Evolutionary conservation across 1,140 invertebrate genomes (phyloP).

Genomic region (Polypedilum pembai): DNA sequence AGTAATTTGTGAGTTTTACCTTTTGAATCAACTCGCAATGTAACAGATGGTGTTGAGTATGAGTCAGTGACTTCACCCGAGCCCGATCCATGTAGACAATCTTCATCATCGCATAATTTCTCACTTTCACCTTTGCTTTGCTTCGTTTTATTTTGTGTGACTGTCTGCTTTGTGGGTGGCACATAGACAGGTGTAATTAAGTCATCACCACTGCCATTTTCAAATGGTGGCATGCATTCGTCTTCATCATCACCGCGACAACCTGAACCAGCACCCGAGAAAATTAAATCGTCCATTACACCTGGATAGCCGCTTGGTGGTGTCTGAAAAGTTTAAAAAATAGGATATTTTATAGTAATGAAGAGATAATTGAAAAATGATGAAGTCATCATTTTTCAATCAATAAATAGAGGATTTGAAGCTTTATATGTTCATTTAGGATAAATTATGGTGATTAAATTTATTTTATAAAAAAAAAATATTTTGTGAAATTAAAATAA

Average conservation of each 20-base stretch:
- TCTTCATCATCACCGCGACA: constrained; percentile 80
- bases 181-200: constrained; percentile 87
- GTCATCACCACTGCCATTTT: constrained; percentile 75
- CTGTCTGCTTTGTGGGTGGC: constrained; percentile 66
- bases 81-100: constrained; percentile 69
- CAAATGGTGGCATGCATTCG: constrained; percentile 74
- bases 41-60: constrained; percentile 49
- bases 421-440: too few relatives aligned
- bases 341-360: not conserved
- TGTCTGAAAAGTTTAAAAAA: constrained; percentile 50
- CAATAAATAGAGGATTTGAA: not conserved
- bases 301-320: constrained; percentile 71
- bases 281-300: constrained; percentile 76
- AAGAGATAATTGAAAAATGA: not conserved
- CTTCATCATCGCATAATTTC: constrained; percentile 70
- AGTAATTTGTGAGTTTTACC: not conserved
- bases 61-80: constrained; percentile 54
- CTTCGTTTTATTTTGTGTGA: constrained; percentile 46
- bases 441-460: too few relatives aligned
- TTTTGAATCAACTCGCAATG: not conserved
- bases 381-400: not conserved
- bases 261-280: constrained; percentile 80
- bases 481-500: too few relatives aligned
- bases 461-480: too few relatives aligned
- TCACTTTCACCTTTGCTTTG: constrained; percentile 40